Base-by-base conservation (phyloP, 2,888 invertebrate species). In the Seira sanloemensis region DNA sequence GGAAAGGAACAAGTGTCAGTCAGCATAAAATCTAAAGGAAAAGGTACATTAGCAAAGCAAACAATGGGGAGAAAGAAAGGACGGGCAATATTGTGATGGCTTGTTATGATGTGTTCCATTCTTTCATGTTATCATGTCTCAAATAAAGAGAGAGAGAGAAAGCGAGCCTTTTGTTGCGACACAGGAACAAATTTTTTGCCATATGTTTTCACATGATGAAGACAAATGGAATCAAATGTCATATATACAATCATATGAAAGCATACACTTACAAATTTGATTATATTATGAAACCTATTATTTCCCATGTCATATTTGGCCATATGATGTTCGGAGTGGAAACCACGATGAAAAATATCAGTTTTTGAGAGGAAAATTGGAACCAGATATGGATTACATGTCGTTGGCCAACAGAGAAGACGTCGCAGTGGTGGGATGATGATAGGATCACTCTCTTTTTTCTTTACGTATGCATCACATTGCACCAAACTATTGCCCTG, bases 1-100 rank as follows among this genome's bases (percentile, higher is more conserved):
- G 58, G n/a, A 58, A 12, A 73, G 16, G 73, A 58, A 73, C 73
- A 73, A 73, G 73, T 73, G 73, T 73, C 73, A 73, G 25, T n/a
- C 58, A 12, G 58, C 58, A 2, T 5, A 12, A n/a, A 18, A 58
- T 58, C 9, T 9, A 58, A 58, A 58, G 18, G 58, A 58, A 58
- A 58, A 18, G 58, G n/a, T n/a, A 58, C 58, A 58, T 58, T 58
- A 58, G 58, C 58, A 58, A 58, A 58, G 58, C n/a, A 58, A 58
- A 58, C 58, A 58, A n/a, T 16, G 18, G n/a, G n/a, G 18, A 73
- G 18, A 58, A 72, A 50, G 24, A 50, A 72, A 50, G 37, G 18
- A 37, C 19, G 69, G 1, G 37, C 21, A 25, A 1, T 54, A 73
- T 58, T 24, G 16, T 50, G 50, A 50, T 72, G 71, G 50, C n/a